phyloP scores from a whole-genome alignment of 1,140 invertebrate genomes.

The Aphis gossypii region DNA sequence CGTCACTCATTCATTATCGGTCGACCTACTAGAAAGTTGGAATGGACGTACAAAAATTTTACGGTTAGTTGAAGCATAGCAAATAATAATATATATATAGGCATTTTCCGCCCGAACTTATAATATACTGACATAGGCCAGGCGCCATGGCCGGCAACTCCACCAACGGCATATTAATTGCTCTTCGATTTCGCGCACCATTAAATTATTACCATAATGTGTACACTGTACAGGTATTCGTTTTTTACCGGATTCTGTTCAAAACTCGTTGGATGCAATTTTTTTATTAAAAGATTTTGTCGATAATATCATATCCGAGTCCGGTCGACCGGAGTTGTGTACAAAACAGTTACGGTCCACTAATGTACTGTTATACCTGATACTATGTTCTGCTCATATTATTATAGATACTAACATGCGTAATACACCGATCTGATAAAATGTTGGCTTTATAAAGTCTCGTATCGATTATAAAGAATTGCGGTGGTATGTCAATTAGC shows the following conservation, averaged over 20 bases:
- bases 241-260: background rate
- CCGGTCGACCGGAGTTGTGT: background rate
- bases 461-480: background rate
- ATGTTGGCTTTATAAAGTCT: background rate
- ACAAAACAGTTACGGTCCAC: background rate
- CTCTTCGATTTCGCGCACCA: background rate
- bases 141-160: background rate
- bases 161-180: background rate
- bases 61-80: background rate
- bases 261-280: background rate
- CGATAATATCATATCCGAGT: background rate
- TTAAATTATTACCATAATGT: background rate
- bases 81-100: background rate
- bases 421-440: slow-evolving; percentile 35
- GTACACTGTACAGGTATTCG: background rate
- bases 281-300: background rate
- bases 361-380: slow-evolving; percentile 29
- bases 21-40: background rate
- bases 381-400: background rate
- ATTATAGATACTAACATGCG: background rate
- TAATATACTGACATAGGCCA: too few relatives aligned
- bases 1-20: background rate
- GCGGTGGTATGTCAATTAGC: background rate
- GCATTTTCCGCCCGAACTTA: background rate
- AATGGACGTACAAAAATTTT: background rate